Percentiles rank a stretch among this genome's conserved stretches.
phyloP scores from a whole-genome alignment of 2,797 vertebrate species.

The Leucoraja ocellata region DNA sequence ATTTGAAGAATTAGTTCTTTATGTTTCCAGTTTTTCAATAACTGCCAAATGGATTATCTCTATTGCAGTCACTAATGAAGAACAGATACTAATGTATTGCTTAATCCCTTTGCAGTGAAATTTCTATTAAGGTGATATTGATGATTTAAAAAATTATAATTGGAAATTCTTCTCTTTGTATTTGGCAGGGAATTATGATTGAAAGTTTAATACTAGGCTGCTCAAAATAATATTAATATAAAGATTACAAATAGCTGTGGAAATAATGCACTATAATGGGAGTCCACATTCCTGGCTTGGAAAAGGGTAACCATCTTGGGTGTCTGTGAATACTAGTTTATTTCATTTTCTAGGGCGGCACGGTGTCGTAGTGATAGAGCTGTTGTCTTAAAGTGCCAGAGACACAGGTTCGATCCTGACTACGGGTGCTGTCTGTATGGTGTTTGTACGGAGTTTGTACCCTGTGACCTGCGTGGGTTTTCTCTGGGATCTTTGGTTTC shows the following conservation, averaged over 20 bases:
- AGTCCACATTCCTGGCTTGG: neutral
- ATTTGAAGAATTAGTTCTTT: neutral
- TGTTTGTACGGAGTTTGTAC: too few species aligned
- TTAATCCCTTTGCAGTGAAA: neutral
- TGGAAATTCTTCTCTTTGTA: neutral
- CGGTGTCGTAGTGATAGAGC: too few species aligned
- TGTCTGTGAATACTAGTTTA: neutral
- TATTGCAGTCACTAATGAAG: neutral
- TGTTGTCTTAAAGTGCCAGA: too few species aligned
- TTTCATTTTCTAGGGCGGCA: neutral
- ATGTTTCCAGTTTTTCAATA: neutral
- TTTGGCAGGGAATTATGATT: neutral
- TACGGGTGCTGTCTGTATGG: too few species aligned
- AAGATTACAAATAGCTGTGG: neutral
- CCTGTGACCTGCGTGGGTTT: too few species aligned
- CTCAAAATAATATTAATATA: neutral
- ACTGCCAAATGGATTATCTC: neutral
- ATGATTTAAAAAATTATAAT: neutral
- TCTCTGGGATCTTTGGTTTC: too few species aligned
- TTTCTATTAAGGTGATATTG: neutral
- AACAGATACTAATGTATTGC: neutral
- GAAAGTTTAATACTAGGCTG: neutral
- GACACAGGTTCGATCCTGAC: too few species aligned
- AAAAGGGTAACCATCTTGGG: neutral
- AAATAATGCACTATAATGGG: neutral